Base-by-base conservation (phyloP, 2,888 invertebrate species). In the Electrophaes corylata region DNA sequence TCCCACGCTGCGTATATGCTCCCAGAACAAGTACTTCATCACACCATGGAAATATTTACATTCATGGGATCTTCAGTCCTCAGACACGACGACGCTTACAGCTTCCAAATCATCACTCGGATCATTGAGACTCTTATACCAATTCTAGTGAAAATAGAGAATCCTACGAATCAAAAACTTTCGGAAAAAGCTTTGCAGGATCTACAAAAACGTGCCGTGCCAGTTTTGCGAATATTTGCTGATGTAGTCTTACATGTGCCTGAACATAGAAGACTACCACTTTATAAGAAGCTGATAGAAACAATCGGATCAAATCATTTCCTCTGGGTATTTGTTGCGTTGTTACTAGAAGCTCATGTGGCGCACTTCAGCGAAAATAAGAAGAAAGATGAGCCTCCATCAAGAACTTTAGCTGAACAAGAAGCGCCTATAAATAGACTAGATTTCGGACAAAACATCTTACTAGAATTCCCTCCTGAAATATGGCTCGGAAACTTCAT, bases 31-130 rank as follows among this genome's bases (percentile, higher is more conserved):
- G 97, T 99, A 0, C 88, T 99, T 12, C 96, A 97, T 76, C 97
- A 98, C 73, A 96, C 98, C 3, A 98, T 99, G 95, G 96, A 98
- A 18, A 97, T 99, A 70, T 99, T 99, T 80, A 98, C 99, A 0
- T 99, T 99, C 77, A 98, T 99, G 95, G 99, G 99, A 0, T 96
- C 96, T 0, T 97, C 97, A 0, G 95, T 99, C 8, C 91, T 99
- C 0, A 93, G 98, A 8, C 97, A 98, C 70, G 99, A 99, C 78
- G 98, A 99, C 75, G 95, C 96, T 0, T 98, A 98, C 83, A 98
- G 98, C 76, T 97, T 98, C 80, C 97, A 98, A 83, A 96, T 99
- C 19, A 98, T 99, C 52, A 94, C 95, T 0, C 96, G 96, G 77
- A 97, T 98, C 3, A 95, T 99, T 14, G 96, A 98, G 72, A 97